Evolutionary conservation across 2,797 vertebrate genomes (phyloP).

Genomic region (Hephaestus fuliginosus): DNA sequence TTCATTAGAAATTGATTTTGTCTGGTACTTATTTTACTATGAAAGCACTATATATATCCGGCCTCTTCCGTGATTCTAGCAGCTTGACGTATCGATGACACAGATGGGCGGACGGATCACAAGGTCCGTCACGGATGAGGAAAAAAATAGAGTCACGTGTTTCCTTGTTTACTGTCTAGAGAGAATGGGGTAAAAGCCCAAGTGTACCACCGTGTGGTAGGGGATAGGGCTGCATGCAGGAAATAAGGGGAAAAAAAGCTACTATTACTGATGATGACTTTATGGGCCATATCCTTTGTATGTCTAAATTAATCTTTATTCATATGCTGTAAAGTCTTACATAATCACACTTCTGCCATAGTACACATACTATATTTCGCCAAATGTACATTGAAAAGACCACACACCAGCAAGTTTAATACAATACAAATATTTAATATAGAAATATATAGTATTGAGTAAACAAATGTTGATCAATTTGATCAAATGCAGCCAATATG

Average conservation of each 20-base stretch:
- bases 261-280: not conserved
- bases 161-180: constrained; percentile 80
- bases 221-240: not conserved
- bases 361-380: not conserved
- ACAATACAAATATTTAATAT: constrained; percentile 64
- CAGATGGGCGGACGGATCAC: constrained; percentile 54
- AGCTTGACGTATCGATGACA: constrained; percentile 30
- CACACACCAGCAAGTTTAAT: not conserved
- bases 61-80: accelerated
- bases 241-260: not conserved
- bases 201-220: constrained; percentile 29
- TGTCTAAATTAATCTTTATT: not conserved
- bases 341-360: not conserved
- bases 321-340: not conserved
- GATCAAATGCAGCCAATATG: constrained; percentile 56
- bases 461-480: constrained; percentile 69
- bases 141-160: constrained; percentile 77
- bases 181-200: constrained; percentile 6
- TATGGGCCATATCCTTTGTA: not conserved
- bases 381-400: not conserved
- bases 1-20: not conserved
- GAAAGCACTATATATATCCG: not conserved
- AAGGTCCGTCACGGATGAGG: constrained; percentile 49
- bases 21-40: constrained; percentile 16
- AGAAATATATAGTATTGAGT: constrained; percentile 44